A percentile compares a stretch with the other conserved stretches of the same genome.
Evolutionary conservation across 2,888 invertebrate genomes (phyloP).

Genomic region (Aquatica leii): DNA sequence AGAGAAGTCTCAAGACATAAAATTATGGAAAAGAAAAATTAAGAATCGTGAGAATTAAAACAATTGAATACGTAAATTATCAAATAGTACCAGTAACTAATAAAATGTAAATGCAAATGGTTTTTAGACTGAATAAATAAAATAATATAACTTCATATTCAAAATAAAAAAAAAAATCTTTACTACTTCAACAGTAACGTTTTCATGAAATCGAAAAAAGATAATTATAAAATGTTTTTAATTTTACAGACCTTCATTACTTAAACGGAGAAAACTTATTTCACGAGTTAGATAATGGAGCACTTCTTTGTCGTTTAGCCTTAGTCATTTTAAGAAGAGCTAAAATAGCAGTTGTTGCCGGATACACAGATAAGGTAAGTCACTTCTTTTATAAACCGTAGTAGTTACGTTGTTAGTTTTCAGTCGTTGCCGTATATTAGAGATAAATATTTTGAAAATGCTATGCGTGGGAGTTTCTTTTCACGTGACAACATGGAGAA

Average conservation of each 20-base stretch:
- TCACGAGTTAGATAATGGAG: conserved; percentile 84
- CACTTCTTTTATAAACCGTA: no score
- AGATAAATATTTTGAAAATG: conserved; percentile 83
- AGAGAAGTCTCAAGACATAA: not conserved
- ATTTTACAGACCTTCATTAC: conserved; percentile 70
- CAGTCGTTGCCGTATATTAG: conserved; percentile 76
- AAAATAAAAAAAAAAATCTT: no score
- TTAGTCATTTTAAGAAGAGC: conserved; percentile 81
- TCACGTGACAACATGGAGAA: conserved; percentile 90
- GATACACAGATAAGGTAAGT: conserved; percentile 62
- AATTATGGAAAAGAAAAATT: not conserved
- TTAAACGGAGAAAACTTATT: conserved; percentile 82
- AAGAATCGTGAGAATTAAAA: no score
- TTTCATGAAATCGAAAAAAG: no score
- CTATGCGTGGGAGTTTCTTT: conserved; percentile 85
- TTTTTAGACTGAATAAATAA: no score
- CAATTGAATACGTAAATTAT: no score
- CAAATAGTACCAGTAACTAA: no score
- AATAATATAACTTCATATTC: no score
- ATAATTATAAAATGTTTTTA: no score
- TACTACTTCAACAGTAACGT: no score
- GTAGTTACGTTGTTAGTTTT: conserved; percentile 24
- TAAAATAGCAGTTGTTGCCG: conserved; percentile 70
- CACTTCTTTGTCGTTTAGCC: conserved; percentile 81
- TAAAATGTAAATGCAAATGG: no score